Conservation (phyloP, 1,140 invertebrate genomes). For the Drosophila nikananu region DNA sequence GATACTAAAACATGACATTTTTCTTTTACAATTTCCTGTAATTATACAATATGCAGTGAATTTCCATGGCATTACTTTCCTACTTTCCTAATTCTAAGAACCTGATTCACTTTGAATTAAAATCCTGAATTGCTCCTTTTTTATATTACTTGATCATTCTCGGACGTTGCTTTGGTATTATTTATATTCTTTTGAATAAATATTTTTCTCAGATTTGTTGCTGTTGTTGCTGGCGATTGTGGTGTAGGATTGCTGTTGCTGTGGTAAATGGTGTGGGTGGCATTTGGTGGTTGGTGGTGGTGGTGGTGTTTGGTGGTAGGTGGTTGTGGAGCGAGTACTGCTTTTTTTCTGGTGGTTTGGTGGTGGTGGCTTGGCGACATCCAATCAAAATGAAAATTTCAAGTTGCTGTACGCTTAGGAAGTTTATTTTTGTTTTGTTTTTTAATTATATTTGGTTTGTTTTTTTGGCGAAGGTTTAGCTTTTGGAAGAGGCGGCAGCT, state of each 20-base stretch:
- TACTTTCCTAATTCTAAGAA: neutral
- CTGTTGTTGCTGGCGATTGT: slow-evolving; percentile 56
- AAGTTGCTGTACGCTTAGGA: slow-evolving; percentile 44
- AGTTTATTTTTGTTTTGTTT: slow-evolving; percentile 39
- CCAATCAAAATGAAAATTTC: slow-evolving; percentile 67
- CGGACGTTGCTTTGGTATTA: slow-evolving; percentile 26
- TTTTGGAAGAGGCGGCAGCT: slow-evolving; percentile 41
- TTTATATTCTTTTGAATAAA: slow-evolving; percentile 32
- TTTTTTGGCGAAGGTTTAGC: slow-evolving; percentile 53
- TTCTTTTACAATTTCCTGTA: too few species aligned
- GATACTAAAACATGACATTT: too few species aligned
- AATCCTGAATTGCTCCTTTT: slow-evolving; percentile 69
- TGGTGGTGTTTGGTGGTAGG: slow-evolving; percentile 31
- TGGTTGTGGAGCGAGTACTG: slow-evolving; percentile 50
- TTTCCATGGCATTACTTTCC: neutral
- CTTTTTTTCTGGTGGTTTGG: slow-evolving; percentile 35
- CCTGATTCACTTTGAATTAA: neutral
- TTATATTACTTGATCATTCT: slow-evolving; percentile 41
- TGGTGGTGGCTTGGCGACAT: slow-evolving; percentile 37
- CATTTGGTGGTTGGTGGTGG: slow-evolving; percentile 47
- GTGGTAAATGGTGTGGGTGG: slow-evolving; percentile 68
- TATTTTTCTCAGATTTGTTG: slow-evolving; percentile 46
- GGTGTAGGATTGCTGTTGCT: slow-evolving; percentile 73
- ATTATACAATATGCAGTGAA: neutral
- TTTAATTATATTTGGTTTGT: slow-evolving; percentile 16